Percentiles rank a stretch among this genome's conserved stretches.
Evolutionary conservation across 2,888 invertebrate species (phyloP).

Genomic region (Euplexia lucipara): DNA sequence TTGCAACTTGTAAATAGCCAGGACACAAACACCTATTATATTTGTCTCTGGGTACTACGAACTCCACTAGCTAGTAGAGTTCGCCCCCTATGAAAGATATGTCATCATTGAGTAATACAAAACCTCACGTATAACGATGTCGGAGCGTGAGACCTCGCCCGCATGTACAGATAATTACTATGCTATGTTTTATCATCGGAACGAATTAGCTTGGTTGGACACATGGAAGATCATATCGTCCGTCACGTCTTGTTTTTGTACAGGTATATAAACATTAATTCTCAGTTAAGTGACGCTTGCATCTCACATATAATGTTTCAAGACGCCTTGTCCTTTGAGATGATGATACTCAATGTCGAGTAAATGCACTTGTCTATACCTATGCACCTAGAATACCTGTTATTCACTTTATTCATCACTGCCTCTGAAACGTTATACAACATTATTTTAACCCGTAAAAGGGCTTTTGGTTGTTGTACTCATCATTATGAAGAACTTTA

Average conservation of each 20-base stretch:
- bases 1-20: too few relatives aligned
- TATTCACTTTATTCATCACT: constrained; percentile 4
- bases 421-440: constrained; percentile 6
- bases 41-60: too few relatives aligned
- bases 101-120: constrained; percentile 32
- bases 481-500: too few relatives aligned
- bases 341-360: constrained; percentile 24
- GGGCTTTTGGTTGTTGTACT: too few relatives aligned
- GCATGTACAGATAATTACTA: constrained; percentile 60
- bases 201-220: constrained; percentile 64
- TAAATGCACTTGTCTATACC: constrained; percentile 19
- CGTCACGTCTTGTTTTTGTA: constrained; percentile 57
- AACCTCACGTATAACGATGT: constrained; percentile 48
- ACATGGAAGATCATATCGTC: constrained; percentile 56
- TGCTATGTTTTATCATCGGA: constrained; percentile 67
- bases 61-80: not conserved
- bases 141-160: constrained; percentile 59
- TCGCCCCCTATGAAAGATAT: not conserved
- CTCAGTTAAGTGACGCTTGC: constrained; percentile 41
- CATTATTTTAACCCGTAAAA: too few relatives aligned
- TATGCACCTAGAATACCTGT: constrained; percentile 4
- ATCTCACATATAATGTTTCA: constrained; percentile 50
- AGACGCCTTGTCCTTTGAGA: constrained; percentile 39
- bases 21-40: too few relatives aligned
- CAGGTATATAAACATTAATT: constrained; percentile 59